Evolutionary conservation across 2,888 invertebrate species (phyloP).

Genomic region (Noctua janthina): DNA sequence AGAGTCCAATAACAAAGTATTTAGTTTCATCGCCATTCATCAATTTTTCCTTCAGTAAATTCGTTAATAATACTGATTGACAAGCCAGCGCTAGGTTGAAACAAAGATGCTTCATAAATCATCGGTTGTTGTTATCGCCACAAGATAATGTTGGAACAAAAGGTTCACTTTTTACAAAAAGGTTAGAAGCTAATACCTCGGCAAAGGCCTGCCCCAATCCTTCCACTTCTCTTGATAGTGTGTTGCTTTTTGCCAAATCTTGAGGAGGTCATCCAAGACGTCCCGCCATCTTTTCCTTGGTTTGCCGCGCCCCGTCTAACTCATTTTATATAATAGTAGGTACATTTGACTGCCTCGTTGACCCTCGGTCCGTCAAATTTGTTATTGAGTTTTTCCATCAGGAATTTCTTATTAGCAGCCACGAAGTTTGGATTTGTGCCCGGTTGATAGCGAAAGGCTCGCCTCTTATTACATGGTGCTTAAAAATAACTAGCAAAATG

Average conservation of each 20-base stretch:
- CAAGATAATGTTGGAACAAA: neutral
- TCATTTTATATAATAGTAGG: too few relatives aligned
- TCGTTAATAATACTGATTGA: slow-evolving; percentile 62
- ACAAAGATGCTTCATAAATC: slow-evolving; percentile 62
- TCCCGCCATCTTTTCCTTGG: neutral
- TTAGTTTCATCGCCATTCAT: slow-evolving; percentile 37
- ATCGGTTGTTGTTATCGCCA: slow-evolving; percentile 38
- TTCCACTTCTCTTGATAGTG: neutral
- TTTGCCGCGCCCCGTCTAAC: neutral
- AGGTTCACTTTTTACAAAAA: neutral
- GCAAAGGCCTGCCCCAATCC: neutral
- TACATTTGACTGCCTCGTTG: too few relatives aligned
- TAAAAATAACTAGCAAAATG: too few relatives aligned
- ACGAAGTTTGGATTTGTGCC: too few relatives aligned
- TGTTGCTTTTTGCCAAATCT: neutral
- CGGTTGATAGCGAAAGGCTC: too few relatives aligned
- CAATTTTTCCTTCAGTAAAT: slow-evolving; percentile 45
- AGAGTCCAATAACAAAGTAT: slow-evolving; percentile 19
- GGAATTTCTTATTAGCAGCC: too few relatives aligned
- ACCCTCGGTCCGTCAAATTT: too few relatives aligned
- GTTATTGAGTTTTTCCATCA: too few relatives aligned
- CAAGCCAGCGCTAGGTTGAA: slow-evolving; percentile 43
- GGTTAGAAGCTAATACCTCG: neutral
- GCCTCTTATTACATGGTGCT: too few relatives aligned
- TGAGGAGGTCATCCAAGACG: neutral